Conservation (phyloP, 2,113 vertebrate species). For the Pituophis catenifer region DNA sequence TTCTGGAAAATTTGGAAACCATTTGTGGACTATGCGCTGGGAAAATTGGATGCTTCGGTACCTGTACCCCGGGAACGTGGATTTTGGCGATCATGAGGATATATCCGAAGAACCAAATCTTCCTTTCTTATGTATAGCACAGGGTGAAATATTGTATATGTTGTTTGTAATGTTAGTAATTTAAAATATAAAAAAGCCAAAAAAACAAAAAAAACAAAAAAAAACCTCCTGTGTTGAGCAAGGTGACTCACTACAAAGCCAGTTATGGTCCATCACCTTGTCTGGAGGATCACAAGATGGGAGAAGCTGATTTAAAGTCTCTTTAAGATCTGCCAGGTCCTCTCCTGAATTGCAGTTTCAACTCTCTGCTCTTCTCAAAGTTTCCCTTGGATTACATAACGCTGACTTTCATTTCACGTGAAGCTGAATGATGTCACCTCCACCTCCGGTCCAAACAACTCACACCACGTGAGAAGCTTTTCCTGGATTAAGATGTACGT, state of each 20-base stretch:
- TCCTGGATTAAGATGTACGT: background rate
- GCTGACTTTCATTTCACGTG: background rate
- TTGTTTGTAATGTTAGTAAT: no score
- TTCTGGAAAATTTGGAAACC: no score
- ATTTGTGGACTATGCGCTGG: no score
- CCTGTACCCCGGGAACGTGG: no score
- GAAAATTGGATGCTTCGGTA: no score
- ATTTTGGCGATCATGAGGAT: no score
- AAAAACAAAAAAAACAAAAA: no score
- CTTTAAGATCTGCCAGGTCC: background rate
- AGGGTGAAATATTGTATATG: no score
- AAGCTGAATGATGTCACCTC: background rate
- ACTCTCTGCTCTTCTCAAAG: background rate
- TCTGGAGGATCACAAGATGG: background rate
- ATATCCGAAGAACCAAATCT: no score
- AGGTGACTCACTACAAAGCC: background rate
- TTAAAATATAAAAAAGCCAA: no score
- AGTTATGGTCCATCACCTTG: background rate
- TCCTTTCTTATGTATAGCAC: no score
- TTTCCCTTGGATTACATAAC: background rate
- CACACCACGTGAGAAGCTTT: background rate
- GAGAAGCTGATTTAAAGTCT: background rate
- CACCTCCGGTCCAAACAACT: background rate
- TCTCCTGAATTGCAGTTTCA: background rate
- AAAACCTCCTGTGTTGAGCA: background rate